Evolutionary conservation across 1,140 invertebrate species (phyloP).

Genomic region (Panulirus ornatus): DNA sequence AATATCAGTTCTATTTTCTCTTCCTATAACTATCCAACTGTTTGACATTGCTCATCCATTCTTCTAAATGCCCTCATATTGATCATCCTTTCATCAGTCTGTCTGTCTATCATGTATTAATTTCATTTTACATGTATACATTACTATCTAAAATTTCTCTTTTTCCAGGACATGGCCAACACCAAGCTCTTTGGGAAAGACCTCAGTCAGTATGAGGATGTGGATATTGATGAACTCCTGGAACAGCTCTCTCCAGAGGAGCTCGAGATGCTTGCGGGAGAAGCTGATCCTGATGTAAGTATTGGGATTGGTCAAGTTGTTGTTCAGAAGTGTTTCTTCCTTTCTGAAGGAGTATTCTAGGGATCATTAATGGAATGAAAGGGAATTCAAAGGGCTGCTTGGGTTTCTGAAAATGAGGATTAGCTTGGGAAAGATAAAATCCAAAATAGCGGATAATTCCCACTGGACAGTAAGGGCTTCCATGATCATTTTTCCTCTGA

Average conservation of each 20-base stretch:
- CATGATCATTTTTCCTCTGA: too few species aligned
- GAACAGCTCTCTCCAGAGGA: conserved; percentile 96
- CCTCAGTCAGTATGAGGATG: conserved; percentile 94
- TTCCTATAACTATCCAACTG: background rate
- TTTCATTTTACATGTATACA: background rate
- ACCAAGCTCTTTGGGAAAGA: conserved; percentile 95
- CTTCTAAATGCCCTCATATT: background rate
- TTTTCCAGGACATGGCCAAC: conserved; percentile 83
- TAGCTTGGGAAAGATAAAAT: too few species aligned
- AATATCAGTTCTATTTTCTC: too few species aligned
- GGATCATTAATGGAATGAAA: too few species aligned
- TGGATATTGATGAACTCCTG: conserved; percentile 97
- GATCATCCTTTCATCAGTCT: background rate
- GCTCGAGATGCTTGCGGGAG: conserved; percentile 97
- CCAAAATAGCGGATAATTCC: too few species aligned
- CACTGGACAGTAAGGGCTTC: too few species aligned
- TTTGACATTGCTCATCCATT: background rate
- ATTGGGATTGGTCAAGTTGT: conserved; percentile 18
- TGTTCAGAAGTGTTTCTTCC: too few species aligned
- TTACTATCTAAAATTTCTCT: background rate
- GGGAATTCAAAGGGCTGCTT: too few species aligned
- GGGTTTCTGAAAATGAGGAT: too few species aligned
- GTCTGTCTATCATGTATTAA: background rate
- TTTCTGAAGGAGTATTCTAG: too few species aligned
- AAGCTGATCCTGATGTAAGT: conserved; percentile 99